These are phyloP conservation scores for Sorex araneus DNA, from an alignment of 2,113 vertebrate species.

Conservation along the genomic window DNA sequence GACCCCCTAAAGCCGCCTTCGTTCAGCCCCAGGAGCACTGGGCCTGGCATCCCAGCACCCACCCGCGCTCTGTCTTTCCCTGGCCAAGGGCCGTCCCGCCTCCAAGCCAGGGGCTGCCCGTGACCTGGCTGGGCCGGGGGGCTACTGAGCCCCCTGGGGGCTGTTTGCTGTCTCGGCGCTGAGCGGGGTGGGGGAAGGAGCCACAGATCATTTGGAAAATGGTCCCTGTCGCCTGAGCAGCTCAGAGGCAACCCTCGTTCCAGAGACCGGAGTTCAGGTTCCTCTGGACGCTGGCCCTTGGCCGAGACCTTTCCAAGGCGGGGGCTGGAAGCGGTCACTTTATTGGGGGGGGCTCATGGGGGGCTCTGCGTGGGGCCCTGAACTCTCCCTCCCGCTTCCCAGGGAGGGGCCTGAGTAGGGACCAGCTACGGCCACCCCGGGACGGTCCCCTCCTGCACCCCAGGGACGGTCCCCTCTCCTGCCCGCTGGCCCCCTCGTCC, in stretches of 20 bases:
- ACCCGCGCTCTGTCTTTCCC: neutral
- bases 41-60: neutral
- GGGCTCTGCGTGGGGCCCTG: too few relatives aligned
- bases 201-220: neutral
- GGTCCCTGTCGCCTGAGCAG: neutral
- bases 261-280: neutral
- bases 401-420: too few relatives aligned
- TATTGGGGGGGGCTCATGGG: neutral
- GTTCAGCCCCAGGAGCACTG: conserved; percentile 70
- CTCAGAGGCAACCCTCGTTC: neutral
- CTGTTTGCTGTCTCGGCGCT: neutral
- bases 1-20: conserved; percentile 76
- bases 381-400: neutral
- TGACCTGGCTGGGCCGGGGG: neutral
- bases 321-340: neutral
- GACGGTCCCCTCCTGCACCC: neutral
- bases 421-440: neutral
- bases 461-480: too few relatives aligned
- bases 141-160: neutral
- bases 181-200: conserved; percentile 8
- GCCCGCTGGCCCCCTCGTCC: neutral
- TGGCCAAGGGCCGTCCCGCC: neutral
- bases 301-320: neutral
- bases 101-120: neutral
- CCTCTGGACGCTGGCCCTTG: neutral